These are phyloP conservation scores for Malthinus seriepunctatus DNA, from an alignment of 2,888 invertebrate genomes.

Conservation along the genomic window DNA sequence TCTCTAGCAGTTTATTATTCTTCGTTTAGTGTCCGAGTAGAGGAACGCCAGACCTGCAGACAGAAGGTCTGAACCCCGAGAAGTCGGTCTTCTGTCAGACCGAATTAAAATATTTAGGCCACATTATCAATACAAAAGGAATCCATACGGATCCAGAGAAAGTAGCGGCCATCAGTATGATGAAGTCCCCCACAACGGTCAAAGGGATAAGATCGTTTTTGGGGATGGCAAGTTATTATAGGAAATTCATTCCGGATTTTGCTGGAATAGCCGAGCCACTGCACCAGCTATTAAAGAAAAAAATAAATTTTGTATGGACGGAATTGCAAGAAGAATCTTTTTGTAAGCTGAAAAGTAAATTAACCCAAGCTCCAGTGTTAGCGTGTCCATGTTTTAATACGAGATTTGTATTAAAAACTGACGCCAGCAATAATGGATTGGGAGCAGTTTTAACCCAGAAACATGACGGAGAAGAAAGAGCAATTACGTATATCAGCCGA, in stretches of 20 bases:
- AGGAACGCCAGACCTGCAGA: no score
- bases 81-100: no score
- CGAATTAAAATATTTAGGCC: no score
- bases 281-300: not conserved
- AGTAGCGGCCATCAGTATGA: conserved; percentile 25
- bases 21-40: no score
- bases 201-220: conserved; percentile 25
- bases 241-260: no score
- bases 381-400: not conserved
- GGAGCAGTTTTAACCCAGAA: no score
- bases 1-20: no score
- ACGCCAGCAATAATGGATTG: no score
- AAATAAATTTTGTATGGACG: not conserved
- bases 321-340: not conserved
- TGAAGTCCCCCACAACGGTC: conserved; percentile 12
- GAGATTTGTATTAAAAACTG: not conserved
- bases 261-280: not conserved
- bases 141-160: conserved; percentile 32
- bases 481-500: not conserved
- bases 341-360: not conserved
- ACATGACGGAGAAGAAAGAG: no score
- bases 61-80: no score
- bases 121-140: no score
- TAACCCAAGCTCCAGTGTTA: not conserved
- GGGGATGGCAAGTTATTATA: conserved; percentile 32